Evolutionary conservation across 2,888 invertebrate genomes (phyloP), one percentile per base, ranked within the genome.

Genomic region (Drosophila merina): DNA sequence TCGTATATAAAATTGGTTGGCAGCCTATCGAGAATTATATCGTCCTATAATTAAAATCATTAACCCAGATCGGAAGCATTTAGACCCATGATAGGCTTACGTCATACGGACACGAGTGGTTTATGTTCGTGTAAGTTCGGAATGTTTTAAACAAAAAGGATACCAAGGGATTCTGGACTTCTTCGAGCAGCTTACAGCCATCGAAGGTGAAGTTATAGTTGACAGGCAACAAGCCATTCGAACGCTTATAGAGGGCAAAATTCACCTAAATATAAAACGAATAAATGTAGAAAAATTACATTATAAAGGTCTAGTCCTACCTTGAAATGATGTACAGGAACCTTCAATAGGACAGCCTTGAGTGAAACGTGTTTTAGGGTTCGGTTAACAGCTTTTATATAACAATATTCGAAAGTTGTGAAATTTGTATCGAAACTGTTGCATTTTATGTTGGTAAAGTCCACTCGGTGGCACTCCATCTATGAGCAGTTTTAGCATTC

Each of bases 361-460:
- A 56, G 5, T 0, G 74, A 71, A 1, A 57, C 12, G 5, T 76
- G 36, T 20, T 75, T 67, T 33, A 58, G 60, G 5, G 57, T 72
- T 3, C 74, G 76, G 30, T 74, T 74, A 1, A 49, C 14, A 1
- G 74, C 72, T 36, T 72, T 75, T 0, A 75, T n/a, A 14, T 33
- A 55, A 42, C 76, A 75, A 30, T 58, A 26, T 2, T 40, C 54
- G 12, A 74, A 56, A 3, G 42, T n/a, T 0, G 4, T 1, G 8
- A 51, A 40, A 4, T 7, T 10, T 8, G 28, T 10, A 44, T 74
- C 71, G 3, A 51, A 0, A 0, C 42, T 6, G 3, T 6, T 54
- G n/a, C 75, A 74, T 26, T 71, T 64, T 3, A 74, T 1, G 31
- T 74, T 74, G 1, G 75, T 70, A 7, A 75, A 71, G 9, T 75